These are phyloP conservation scores for Hypocryptadius cinnamomeus DNA, from an alignment of 2,113 vertebrate genomes.

Conservation along the genomic window DNA sequence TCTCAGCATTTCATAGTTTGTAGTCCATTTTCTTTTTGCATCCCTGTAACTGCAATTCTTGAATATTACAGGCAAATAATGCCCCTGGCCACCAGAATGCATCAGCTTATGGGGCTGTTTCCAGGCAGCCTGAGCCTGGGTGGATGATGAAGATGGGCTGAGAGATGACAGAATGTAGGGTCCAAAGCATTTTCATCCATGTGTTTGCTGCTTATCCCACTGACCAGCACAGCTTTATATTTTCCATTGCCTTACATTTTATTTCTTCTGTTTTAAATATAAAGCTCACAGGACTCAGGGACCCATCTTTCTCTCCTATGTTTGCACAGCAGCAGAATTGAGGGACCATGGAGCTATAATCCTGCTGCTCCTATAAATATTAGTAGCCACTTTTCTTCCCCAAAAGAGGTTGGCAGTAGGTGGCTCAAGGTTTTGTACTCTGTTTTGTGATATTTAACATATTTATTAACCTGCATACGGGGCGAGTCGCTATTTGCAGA, in stretches of 20 bases:
- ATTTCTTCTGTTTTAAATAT: neutral
- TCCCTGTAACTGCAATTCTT: neutral
- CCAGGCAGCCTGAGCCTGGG: neutral
- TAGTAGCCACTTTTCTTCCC: neutral
- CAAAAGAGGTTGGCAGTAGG: neutral
- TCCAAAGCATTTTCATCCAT: neutral
- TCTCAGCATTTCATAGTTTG: neutral
- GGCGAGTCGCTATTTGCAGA: neutral
- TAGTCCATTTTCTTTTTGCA: neutral
- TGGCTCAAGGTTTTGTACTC: neutral
- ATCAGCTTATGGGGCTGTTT: neutral
- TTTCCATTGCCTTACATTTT: neutral
- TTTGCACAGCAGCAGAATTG: neutral
- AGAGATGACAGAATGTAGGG: rapidly evolving
- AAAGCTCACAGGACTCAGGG: neutral
- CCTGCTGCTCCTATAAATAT: neutral
- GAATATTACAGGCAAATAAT: neutral
- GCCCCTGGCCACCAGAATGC: neutral
- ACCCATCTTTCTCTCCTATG: neutral
- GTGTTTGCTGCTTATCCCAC: neutral
- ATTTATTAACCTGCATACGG: neutral
- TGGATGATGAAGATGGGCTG: rapidly evolving
- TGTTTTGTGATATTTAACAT: neutral
- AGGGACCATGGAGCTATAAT: neutral
- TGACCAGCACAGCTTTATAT: neutral